Conservation (phyloP, 2,888 invertebrate genomes). For the Hylaea fasciaria region DNA sequence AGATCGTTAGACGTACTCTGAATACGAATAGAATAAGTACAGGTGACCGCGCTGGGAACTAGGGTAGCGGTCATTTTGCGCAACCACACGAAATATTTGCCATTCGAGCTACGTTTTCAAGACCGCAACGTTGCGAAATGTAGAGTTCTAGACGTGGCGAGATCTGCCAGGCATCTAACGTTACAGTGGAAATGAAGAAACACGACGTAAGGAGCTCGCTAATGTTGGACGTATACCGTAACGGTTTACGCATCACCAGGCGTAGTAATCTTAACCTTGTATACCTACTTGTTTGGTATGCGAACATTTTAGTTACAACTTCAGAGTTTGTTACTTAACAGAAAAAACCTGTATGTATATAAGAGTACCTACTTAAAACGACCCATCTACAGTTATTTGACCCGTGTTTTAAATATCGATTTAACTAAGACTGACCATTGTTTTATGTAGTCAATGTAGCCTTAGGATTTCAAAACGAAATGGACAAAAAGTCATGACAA, state of each 20-base stretch:
- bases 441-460: neutral
- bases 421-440: too few species aligned
- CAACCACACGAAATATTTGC: conserved; percentile 40
- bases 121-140: conserved; percentile 39
- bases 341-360: too few species aligned
- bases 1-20: conserved; percentile 18
- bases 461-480: neutral
- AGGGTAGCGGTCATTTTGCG: conserved; percentile 42
- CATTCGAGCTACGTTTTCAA: conserved; percentile 42
- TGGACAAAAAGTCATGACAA: neutral
- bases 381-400: too few species aligned
- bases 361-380: too few species aligned
- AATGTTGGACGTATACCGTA: conserved; percentile 19
- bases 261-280: conserved; percentile 28
- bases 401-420: too few species aligned
- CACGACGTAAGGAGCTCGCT: neutral
- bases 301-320: too few species aligned
- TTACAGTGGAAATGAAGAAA: conserved; percentile 18
- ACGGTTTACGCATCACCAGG: conserved; percentile 18
- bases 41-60: conserved; percentile 37
- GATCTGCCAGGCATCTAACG: conserved; percentile 6
- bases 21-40: conserved; percentile 14
- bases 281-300: neutral
- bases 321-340: too few species aligned
- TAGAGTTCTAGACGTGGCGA: neutral